Evolutionary conservation across 2,888 invertebrate species (phyloP).

Genomic region (Ectobius pallidus): DNA sequence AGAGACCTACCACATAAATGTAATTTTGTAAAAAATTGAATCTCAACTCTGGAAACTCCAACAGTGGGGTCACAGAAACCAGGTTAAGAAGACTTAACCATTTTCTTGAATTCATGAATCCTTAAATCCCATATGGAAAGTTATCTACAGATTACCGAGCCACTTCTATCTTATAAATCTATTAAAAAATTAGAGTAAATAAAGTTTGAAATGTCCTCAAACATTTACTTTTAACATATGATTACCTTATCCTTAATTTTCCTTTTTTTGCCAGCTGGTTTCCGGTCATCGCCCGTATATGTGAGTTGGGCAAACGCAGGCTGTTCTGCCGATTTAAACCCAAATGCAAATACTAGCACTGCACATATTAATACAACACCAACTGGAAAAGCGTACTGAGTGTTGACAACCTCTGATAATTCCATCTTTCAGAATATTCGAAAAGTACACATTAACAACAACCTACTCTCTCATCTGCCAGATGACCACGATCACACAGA

Average conservation of each 20-base stretch:
- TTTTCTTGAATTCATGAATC: no score
- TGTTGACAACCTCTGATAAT: constrained; percentile 51
- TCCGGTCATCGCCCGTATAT: constrained; percentile 67
- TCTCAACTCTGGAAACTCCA: no score
- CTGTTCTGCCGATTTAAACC: constrained; percentile 79
- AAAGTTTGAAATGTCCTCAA: no score
- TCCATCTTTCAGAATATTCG: constrained; percentile 47
- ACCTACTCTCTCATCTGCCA: constrained; percentile 7
- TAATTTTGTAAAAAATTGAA: no score
- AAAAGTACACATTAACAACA: constrained; percentile 48
- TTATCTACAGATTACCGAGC: no score
- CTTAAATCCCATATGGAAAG: no score
- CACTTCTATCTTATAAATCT: no score
- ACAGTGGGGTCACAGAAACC: no score
- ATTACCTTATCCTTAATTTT: constrained; percentile 51
- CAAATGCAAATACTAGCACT: constrained; percentile 76
- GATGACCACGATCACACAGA: constrained; percentile 17
- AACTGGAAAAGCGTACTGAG: constrained; percentile 63
- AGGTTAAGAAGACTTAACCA: no score
- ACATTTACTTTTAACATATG: no score
- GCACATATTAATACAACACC: constrained; percentile 72
- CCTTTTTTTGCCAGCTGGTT: constrained; percentile 70
- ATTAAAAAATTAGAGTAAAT: no score
- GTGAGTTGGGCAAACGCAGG: constrained; percentile 78
- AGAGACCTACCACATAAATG: no score